phyloP scores from a whole-genome alignment of 1,140 invertebrate species.

The Drosophila sucinea region DNA sequence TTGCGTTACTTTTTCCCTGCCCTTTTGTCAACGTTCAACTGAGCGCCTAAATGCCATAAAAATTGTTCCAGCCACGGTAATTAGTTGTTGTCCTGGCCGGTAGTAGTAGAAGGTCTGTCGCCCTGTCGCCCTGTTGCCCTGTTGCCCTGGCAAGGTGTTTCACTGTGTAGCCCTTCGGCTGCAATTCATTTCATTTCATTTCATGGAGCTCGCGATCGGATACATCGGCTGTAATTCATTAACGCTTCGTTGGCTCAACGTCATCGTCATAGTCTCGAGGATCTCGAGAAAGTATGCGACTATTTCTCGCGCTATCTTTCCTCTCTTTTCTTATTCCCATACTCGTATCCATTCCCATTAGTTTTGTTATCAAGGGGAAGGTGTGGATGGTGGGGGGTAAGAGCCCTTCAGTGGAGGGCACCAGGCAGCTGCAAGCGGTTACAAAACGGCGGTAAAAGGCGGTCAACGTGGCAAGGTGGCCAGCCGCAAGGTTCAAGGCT shows the following conservation, averaged over 20 bases:
- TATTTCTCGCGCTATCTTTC: slow-evolving; percentile 41
- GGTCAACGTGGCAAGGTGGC: slow-evolving; percentile 6
- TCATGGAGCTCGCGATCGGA: slow-evolving; percentile 47
- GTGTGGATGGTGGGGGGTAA: not conserved
- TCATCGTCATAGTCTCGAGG: slow-evolving; percentile 41
- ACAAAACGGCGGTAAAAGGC: slow-evolving; percentile 15
- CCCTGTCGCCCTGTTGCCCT: not conserved
- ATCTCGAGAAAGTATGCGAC: slow-evolving; percentile 73
- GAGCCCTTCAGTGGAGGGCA: slow-evolving; percentile 4
- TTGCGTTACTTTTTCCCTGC: not conserved
- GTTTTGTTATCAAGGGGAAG: slow-evolving; percentile 7
- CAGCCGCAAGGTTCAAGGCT: slow-evolving; percentile 16
- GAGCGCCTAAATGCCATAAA: slow-evolving; percentile 80
- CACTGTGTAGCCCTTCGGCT: slow-evolving; percentile 44
- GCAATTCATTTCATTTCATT: slow-evolving; percentile 12
- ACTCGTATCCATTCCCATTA: not conserved
- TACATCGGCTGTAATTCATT: slow-evolving; percentile 71
- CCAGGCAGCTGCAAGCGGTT: slow-evolving; percentile 13
- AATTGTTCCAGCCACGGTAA: slow-evolving; percentile 79
- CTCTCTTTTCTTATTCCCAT: slow-evolving; percentile 29
- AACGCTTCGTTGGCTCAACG: slow-evolving; percentile 70
- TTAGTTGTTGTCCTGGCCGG: slow-evolving; percentile 75
- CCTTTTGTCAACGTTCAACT: slow-evolving; percentile 71
- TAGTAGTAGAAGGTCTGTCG: not conserved
- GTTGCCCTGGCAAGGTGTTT: slow-evolving; percentile 64